These are phyloP conservation scores for Minunthozetes semirufus DNA, from an alignment of 2,888 invertebrate genomes.

Conservation along the genomic window DNA sequence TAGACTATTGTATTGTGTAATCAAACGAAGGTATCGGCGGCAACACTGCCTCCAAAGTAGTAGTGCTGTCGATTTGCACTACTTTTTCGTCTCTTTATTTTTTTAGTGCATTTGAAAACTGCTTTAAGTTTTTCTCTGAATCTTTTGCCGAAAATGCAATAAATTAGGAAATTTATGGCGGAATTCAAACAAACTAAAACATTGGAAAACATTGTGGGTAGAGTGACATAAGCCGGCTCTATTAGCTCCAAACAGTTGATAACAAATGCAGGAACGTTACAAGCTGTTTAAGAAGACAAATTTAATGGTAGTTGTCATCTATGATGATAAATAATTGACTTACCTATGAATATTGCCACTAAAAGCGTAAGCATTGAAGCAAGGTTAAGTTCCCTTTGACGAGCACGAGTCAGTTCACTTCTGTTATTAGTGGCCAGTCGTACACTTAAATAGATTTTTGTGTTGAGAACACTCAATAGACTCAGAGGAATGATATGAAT, in stretches of 20 bases:
- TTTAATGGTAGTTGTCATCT: not conserved
- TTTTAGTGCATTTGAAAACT: conserved; percentile 23
- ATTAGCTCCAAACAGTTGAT: conserved; percentile 68
- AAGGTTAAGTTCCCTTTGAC: conserved; percentile 83
- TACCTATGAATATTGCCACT: conserved; percentile 76
- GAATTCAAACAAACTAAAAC: conserved; percentile 92
- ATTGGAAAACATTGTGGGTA: conserved; percentile 68
- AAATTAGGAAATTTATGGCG: conserved; percentile 94
- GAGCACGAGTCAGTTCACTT: conserved; percentile 76
- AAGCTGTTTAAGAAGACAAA: conserved; percentile 52
- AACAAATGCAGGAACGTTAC: conserved; percentile 78
- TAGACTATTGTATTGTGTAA: too few species aligned
- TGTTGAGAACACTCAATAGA: conserved; percentile 78
- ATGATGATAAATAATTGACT: not conserved
- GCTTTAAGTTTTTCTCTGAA: conserved; percentile 52
- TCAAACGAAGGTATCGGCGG: conserved; percentile 25
- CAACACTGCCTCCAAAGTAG: conserved; percentile 12
- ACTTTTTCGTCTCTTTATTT: not conserved
- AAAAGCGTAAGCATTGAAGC: conserved; percentile 92
- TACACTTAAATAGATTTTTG: conserved; percentile 82
- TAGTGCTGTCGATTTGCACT: conserved; percentile 1
- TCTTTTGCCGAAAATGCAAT: conserved; percentile 95
- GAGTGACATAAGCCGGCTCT: conserved; percentile 53
- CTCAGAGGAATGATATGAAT: conserved; percentile 89
- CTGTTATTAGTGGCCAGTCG: conserved; percentile 81